Evolutionary conservation across 2,888 invertebrate genomes (phyloP), one percentile per base, ranked within the genome.

Genomic region (Xanthia icteritia): DNA sequence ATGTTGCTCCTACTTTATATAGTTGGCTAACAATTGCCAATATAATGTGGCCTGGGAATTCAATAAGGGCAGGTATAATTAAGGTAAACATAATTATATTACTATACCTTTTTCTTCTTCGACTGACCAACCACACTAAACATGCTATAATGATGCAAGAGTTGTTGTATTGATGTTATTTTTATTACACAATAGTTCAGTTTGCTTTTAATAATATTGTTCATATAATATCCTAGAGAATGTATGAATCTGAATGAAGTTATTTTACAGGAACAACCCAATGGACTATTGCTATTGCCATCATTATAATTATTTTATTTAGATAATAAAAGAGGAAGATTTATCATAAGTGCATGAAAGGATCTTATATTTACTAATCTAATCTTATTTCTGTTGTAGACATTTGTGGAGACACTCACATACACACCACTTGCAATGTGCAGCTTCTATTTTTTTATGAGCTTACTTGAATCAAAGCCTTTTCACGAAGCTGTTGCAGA

Each of bases 1-100:
- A 98, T 93, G 98, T 98, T 31, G 98, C 98, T 1, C 98, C 98
- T 20, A 98, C 98, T 8, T 94, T 98, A 0, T 98, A 98, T 90
- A 97, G 97, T 76, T 98, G 98, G 98, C 95, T 99, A 68, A 97
- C 97, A 91, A 93, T 98, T 71, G 98, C 98, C n/a, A 97, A 97
- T 87, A 96, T 97, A 72, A 96, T 98, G 93, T 98, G 98, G 98
- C 98, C 98, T 42, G 97, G 97, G 69, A 97, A 97, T 81, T 97
- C 97, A 78, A 90, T 98, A 61, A 97, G 97, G 91, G 97, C 97
- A 82, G 98, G 98, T 20, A 90, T 98, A 23, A 97, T 97, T 23
- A 67, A 67, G 68, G 68, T 60, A 51, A 31, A n/a, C n/a, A n/a
- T n/a, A 31, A 17, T 51, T 67, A 67, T 31, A 31, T 9, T 42